Evolutionary conservation across 1,140 invertebrate species (phyloP), one percentile per base, ranked within the genome.

Genomic region (Oreohelix idahoensis): DNA sequence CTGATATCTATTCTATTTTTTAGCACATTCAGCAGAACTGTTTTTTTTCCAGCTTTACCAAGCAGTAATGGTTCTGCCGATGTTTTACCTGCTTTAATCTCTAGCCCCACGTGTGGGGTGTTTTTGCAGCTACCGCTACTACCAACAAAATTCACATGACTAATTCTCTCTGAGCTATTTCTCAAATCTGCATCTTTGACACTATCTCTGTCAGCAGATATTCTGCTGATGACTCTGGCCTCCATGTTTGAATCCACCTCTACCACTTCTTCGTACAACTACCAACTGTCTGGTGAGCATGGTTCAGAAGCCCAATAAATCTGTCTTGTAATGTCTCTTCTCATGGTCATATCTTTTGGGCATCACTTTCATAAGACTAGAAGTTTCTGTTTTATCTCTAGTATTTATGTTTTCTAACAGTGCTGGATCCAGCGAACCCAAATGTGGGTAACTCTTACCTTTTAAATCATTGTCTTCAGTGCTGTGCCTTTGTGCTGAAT

Each of bases 231-330:
- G 45, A 79, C 77, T 42, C 39, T 38, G 2, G 51, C 63, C 5
- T 69, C 58, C 77, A 15, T 35, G 51, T 63, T 35, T 5, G 36
- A 17, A 35, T 66, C 58, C 1, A 81, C 45, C 23, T 42, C 69
- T 26, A 81, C 69, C 5, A 81, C 79, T 53, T 81, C 79, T 39
- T 81, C 79, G 35, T 81, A 81, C 38, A 81, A n/a, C 32, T 81
- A 66, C 79, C 79, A 81, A 5, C 63, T 45, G 1, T 79, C 79
- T 23, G 69, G 69, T 15, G 71, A 71, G 32, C 36, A 13, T n/a
- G 71, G 79, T 0, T 49, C 35, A 10, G 36, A 23, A n/a, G 51
- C 29, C 4, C 4, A 11, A 42, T 26, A 71, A 71, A 36, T 23
- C 35, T 11, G 77, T 38, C 32, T 39, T 66, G 29, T 38, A 63